Conservation (phyloP, 2,888 invertebrate genomes). For the Loripinus fragilis region DNA sequence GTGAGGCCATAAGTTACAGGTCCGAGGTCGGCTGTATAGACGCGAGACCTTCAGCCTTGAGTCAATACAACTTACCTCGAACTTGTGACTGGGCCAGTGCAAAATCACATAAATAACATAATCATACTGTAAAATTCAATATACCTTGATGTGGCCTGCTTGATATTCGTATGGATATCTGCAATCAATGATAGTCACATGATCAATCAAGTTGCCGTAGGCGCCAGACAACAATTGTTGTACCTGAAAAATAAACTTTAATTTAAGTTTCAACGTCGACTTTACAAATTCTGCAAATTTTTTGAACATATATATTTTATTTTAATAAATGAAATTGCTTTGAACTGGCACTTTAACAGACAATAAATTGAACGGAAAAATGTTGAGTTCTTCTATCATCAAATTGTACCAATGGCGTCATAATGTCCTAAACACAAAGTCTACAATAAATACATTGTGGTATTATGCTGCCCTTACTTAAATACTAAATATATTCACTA, state of each 20-base stretch:
- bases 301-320: neutral
- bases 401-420: neutral
- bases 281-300: too few relatives aligned
- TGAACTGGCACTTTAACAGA: too few relatives aligned
- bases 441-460: neutral
- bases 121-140: neutral
- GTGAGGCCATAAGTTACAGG: too few relatives aligned
- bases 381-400: neutral
- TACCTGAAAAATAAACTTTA: neutral
- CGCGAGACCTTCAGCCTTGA: too few relatives aligned
- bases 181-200: constrained; percentile 2
- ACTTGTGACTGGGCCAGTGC: too few relatives aligned
- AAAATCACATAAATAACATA: too few relatives aligned
- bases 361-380: too few relatives aligned
- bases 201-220: neutral
- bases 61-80: too few relatives aligned
- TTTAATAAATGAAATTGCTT: too few relatives aligned
- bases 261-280: neutral
- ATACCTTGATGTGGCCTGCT: neutral
- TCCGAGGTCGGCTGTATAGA: too few relatives aligned
- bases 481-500: too few relatives aligned
- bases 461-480: too few relatives aligned
- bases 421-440: neutral
- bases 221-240: neutral
- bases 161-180: constrained; percentile 8